A percentile compares a stretch with the other conserved stretches of the same genome.
phyloP scores from a whole-genome alignment of 2,113 vertebrate species.

The Forbesichthys agassizii region DNA sequence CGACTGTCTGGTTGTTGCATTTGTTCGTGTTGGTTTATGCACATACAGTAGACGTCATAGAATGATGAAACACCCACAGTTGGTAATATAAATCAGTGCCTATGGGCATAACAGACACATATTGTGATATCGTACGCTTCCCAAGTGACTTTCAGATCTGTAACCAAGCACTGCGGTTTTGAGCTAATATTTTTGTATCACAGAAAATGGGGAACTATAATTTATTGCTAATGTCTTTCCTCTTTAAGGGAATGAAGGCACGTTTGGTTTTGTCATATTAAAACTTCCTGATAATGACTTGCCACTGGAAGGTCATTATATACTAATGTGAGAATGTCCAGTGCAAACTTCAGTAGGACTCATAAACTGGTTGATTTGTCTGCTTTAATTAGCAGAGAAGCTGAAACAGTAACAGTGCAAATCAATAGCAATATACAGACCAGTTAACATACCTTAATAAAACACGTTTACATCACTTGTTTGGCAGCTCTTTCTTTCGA shows the following conservation, averaged over 20 bases:
- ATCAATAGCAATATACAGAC: background rate
- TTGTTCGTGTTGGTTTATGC: too few relatives aligned
- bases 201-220: slow-evolving; percentile 27
- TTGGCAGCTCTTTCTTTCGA: background rate
- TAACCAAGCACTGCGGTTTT: too few relatives aligned
- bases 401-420: background rate
- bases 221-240: background rate
- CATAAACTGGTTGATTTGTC: background rate
- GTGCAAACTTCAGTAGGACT: background rate
- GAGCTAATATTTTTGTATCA: background rate
- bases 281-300: slow-evolving; percentile 22
- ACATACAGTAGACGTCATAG: too few relatives aligned
- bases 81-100: too few relatives aligned
- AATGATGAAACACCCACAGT: too few relatives aligned
- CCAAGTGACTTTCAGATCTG: too few relatives aligned
- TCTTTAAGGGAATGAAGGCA: slow-evolving; percentile 12
- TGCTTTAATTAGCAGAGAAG: background rate
- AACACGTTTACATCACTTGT: too few relatives aligned
- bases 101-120: too few relatives aligned
- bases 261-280: background rate
- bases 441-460: too few relatives aligned
- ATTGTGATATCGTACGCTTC: slow-evolving; percentile 8
- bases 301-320: background rate
- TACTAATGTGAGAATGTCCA: background rate
- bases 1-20: too few relatives aligned